phyloP scores from a whole-genome alignment of 2,113 vertebrate species.

The Seriola quinqueradiata region DNA sequence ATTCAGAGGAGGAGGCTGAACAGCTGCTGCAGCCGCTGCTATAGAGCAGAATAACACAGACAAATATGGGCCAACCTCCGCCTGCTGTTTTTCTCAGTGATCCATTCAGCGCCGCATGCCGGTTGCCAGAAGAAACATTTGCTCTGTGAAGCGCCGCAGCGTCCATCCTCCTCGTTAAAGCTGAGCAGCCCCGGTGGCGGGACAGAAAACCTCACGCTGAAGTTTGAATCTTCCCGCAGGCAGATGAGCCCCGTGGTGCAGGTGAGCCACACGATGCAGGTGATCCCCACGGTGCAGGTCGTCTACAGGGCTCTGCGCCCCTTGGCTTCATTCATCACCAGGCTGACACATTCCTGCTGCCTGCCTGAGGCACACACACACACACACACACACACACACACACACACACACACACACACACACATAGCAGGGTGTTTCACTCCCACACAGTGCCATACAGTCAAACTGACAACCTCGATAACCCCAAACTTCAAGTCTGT shows the following conservation, averaged over 20 bases:
- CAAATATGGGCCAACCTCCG: conserved; percentile 1
- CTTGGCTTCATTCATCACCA: conserved; percentile 76
- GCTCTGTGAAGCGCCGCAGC: conserved; percentile 2
- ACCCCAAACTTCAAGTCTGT: conserved; percentile 40
- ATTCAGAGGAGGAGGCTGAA: not conserved
- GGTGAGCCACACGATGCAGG: conserved; percentile 65
- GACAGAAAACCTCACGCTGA: conserved; percentile 15
- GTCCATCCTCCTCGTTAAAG: conserved; percentile 48
- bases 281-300: conserved; percentile 58
- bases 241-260: conserved; percentile 76
- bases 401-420: conserved; percentile 19
- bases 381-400: too few species aligned
- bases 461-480: conserved; percentile 44
- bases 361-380: conserved; percentile 54
- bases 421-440: conserved; percentile 64
- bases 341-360: conserved; percentile 77
- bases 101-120: conserved; percentile 16
- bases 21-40: not conserved
- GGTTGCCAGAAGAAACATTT: conserved; percentile 41
- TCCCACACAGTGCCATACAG: conserved; percentile 61
- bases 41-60: conserved; percentile 14
- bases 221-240: conserved; percentile 37
- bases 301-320: conserved; percentile 68
- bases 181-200: conserved; percentile 4
- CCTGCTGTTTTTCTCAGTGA: conserved; percentile 27